Conservation (phyloP, 2,113 vertebrate species). For the Diadophis punctatus region DNA sequence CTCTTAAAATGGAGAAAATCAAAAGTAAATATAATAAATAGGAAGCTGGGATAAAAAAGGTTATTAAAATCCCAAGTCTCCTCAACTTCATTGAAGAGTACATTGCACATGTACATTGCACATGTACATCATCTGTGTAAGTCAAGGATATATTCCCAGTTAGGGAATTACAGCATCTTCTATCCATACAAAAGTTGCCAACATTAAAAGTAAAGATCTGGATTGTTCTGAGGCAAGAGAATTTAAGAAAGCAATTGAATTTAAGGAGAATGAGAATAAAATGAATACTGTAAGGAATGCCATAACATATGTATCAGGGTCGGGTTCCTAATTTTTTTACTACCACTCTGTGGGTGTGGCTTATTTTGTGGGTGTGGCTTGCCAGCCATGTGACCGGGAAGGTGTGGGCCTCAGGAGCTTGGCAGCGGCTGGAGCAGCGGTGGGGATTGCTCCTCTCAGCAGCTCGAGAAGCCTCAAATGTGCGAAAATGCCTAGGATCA, state of each 20-base stretch:
- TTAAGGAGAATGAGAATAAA: background rate
- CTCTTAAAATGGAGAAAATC: no score
- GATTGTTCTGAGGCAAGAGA: background rate
- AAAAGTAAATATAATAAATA: conserved; percentile 5
- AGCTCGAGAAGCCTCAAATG: no score
- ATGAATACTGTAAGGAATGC: background rate
- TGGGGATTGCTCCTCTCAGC: no score
- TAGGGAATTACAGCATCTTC: background rate
- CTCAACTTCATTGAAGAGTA: background rate
- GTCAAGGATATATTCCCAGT: background rate
- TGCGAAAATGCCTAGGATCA: no score
- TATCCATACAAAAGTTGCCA: background rate
- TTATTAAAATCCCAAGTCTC: background rate
- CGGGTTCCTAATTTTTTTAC: no score
- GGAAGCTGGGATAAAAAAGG: conserved; percentile 4
- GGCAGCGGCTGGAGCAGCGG: no score
- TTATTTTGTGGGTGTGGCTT: no score
- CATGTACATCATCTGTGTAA: background rate
- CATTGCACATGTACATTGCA: no score
- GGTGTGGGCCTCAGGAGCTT: no score
- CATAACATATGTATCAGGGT: background rate
- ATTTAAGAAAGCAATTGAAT: conserved; percentile 1
- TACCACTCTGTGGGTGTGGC: no score
- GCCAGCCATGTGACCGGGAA: no score
- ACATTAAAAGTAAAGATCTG: background rate